Evolutionary conservation across 2,113 vertebrate genomes (phyloP).

Genomic region (Dromiciops gliroides): DNA sequence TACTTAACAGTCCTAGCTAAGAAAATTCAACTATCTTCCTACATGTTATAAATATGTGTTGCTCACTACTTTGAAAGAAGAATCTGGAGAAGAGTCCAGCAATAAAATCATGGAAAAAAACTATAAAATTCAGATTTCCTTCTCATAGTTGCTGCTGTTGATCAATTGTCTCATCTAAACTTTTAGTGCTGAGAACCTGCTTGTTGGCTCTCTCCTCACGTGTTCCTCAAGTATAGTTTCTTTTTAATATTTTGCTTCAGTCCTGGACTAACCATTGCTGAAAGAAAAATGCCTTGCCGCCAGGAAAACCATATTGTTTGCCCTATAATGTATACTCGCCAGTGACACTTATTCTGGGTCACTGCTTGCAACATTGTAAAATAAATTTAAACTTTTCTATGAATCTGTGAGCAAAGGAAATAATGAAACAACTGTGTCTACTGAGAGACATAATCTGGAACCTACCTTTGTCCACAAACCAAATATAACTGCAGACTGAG

Average conservation of each 20-base stretch:
- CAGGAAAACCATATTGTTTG: slow-evolving; percentile 68
- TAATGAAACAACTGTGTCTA: slow-evolving; percentile 74
- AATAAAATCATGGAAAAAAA: neutral
- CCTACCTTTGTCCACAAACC: slow-evolving; percentile 39
- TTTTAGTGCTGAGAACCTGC: slow-evolving; percentile 22
- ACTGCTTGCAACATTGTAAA: slow-evolving; percentile 76
- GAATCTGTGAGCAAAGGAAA: slow-evolving; percentile 80
- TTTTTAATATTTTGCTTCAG: slow-evolving; percentile 74
- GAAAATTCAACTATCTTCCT: neutral
- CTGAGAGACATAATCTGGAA: slow-evolving; percentile 75
- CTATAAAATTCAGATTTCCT: neutral
- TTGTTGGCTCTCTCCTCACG: neutral
- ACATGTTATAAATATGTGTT: neutral
- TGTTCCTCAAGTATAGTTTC: slow-evolving; percentile 37
- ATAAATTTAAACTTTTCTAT: slow-evolving; percentile 77
- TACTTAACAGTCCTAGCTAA: neutral
- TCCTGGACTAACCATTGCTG: slow-evolving; percentile 72
- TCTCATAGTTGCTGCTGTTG: neutral
- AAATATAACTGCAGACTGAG: slow-evolving; percentile 60
- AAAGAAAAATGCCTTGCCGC: slow-evolving; percentile 63
- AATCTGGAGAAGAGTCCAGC: neutral
- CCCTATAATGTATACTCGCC: slow-evolving; percentile 76
- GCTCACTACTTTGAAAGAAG: neutral
- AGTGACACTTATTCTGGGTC: slow-evolving; percentile 80
- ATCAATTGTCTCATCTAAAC: neutral